phyloP scores from a whole-genome alignment of 2,113 vertebrate species.

The Danionella cerebrum region DNA sequence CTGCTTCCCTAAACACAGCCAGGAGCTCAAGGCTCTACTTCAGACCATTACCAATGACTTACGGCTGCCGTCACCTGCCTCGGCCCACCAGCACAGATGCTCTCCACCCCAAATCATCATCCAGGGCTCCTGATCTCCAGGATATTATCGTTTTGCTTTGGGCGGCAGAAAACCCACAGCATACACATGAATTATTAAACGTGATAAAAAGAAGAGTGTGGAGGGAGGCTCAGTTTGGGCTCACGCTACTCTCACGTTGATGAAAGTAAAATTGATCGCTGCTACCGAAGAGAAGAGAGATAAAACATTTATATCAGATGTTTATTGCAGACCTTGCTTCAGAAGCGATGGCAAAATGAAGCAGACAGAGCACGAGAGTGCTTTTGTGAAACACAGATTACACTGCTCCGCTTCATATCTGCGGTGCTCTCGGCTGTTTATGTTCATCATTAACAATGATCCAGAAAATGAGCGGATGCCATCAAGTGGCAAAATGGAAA shows the following conservation, averaged over 20 bases:
- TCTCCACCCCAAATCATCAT: neutral
- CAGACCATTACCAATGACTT: neutral
- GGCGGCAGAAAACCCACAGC: neutral
- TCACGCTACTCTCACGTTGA: neutral
- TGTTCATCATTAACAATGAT: too few species aligned
- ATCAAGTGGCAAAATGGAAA: too few species aligned
- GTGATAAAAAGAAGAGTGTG: conserved; percentile 22
- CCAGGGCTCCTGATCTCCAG: neutral
- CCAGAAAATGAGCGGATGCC: too few species aligned
- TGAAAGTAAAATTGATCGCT: conserved; percentile 11
- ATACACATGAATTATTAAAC: conserved; percentile 36
- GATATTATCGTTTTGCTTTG: conserved; percentile 18
- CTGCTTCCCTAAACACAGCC: neutral
- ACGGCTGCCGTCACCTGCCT: neutral
- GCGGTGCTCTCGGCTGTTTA: too few species aligned
- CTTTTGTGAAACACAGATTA: neutral
- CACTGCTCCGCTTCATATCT: too few species aligned
- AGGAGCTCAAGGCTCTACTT: conserved; percentile 10
- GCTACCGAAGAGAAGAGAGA: neutral
- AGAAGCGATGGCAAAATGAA: neutral
- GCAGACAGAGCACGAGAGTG: neutral
- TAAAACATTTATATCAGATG: conserved; percentile 4
- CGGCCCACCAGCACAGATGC: neutral
- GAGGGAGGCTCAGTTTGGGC: neutral
- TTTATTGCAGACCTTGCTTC: neutral